Percentiles rank a stretch among this genome's conserved stretches.
These are phyloP conservation scores for Neodontobutis hainanensis DNA, from an alignment of 2,113 vertebrate genomes.

Conservation along the genomic window DNA sequence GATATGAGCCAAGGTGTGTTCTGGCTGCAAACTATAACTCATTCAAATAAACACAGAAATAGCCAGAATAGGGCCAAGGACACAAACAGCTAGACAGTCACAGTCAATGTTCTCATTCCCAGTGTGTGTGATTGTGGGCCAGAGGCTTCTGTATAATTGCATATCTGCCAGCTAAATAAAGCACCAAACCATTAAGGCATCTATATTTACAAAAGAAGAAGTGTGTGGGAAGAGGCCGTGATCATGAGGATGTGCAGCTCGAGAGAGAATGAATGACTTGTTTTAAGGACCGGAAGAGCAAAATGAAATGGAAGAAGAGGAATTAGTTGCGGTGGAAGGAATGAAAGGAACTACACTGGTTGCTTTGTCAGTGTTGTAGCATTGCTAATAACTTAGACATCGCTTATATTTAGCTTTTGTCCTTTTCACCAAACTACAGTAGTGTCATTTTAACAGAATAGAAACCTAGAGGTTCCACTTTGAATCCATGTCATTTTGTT, in stretches of 20 bases:
- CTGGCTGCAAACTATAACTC: neutral
- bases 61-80: neutral
- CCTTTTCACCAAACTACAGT: neutral
- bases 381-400: neutral
- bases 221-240: constrained; percentile 56
- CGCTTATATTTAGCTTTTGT: neutral
- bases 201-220: constrained; percentile 65
- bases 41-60: neutral
- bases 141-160: constrained; percentile 65
- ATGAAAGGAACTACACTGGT: constrained; percentile 18
- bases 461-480: constrained; percentile 5
- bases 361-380: constrained; percentile 21
- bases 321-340: constrained; percentile 32
- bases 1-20: neutral
- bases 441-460: neutral
- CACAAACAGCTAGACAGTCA: constrained; percentile 3
- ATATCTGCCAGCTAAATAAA: constrained; percentile 72
- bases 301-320: constrained; percentile 33
- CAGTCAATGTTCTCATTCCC: constrained; percentile 17
- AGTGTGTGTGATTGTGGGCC: constrained; percentile 59
- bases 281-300: constrained; percentile 5
- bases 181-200: constrained; percentile 48
- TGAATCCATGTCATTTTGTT: constrained; percentile 6
- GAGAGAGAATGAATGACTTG: constrained; percentile 45
- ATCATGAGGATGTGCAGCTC: constrained; percentile 35